Conservation (phyloP, 2,888 invertebrate species). For the Oscheius onirici region DNA sequence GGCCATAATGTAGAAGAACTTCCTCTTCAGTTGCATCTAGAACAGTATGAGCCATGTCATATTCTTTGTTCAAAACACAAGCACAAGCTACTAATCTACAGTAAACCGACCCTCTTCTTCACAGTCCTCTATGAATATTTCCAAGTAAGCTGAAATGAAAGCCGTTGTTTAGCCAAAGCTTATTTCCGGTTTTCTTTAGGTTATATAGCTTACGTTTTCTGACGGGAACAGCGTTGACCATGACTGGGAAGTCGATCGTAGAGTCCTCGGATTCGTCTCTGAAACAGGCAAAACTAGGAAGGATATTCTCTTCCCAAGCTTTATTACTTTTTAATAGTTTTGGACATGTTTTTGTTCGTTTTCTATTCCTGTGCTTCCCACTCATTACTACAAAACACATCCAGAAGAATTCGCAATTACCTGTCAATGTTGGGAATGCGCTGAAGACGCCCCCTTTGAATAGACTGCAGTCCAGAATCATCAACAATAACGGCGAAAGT, state of each 20-base stretch:
- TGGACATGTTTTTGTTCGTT: too few species aligned
- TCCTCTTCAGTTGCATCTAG: conserved; percentile 34
- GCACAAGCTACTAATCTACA: neutral
- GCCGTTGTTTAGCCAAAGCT: neutral
- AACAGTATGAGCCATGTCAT: too few species aligned
- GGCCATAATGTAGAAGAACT: conserved; percentile 45
- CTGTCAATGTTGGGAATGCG: conserved; percentile 45
- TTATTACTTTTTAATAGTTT: neutral
- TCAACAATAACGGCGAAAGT: conserved; percentile 50
- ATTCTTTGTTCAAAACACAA: neutral
- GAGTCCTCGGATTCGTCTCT: conserved; percentile 41
- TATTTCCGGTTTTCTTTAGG: neutral
- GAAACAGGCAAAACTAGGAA: neutral
- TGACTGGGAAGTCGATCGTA: conserved; percentile 44
- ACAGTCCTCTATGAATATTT: conserved; percentile 20
- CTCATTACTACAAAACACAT: too few species aligned
- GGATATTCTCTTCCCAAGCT: neutral
- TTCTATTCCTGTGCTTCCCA: conserved; percentile 12
- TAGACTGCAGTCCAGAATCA: conserved; percentile 34
- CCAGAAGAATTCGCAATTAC: conserved; percentile 29
- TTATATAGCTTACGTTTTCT: conserved; percentile 28
- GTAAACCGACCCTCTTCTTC: conserved; percentile 19
- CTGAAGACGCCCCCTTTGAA: conserved; percentile 34
- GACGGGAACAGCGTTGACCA: conserved; percentile 36
- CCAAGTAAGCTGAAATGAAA: conserved; percentile 8